Evolutionary conservation across 2,797 vertebrate species (phyloP), one percentile per base, ranked within the genome.

Genomic region (Acipenser ruthenus): DNA sequence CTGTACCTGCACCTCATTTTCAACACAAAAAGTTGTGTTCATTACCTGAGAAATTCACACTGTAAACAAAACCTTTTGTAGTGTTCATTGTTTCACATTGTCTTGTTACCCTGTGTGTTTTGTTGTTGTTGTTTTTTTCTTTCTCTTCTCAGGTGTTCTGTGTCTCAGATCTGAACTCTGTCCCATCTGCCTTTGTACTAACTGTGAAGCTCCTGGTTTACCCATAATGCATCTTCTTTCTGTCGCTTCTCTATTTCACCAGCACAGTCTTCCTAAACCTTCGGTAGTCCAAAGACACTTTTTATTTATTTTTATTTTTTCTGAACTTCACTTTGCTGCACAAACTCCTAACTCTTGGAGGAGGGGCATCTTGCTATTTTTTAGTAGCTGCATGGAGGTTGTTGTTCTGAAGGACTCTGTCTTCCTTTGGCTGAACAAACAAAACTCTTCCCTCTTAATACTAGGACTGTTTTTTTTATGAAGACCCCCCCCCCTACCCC

Each of bases 61-160:
- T 62, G 13, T 23, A 10, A 9, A 18, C 13, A 8, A 48, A 62
- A 62, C 47, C 60, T 37, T 74, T 70, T 77, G 63, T 81, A 62
- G 18, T 83, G 83, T 91, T 80, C 81, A 80, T 85, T 85, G 80
- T 86, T 84, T 89, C 82, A 84, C 80, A 84, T 89, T 82, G 83
- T 89, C 83, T 74, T 91, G 85, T 90, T 89, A 83, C 89, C 91
- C 90, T 94, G 88, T 89, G 87, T 94, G 86, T 87, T 69, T 80
- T 89, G 23, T 37, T 37, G 23, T 37, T 37, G 23, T 37, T 37
- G 23, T 86, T 71, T 87, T 81, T 85, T 84, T 93, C 82, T 93
- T 87, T 94, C 89, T 90, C 82, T 94, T 90, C 93, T 93, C 88
- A 98, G 95, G 96, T 95, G 85, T 94, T 94, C 93, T 93, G 87